Conservation (phyloP, 2,797 vertebrate genomes). For the Characodon lateralis region DNA sequence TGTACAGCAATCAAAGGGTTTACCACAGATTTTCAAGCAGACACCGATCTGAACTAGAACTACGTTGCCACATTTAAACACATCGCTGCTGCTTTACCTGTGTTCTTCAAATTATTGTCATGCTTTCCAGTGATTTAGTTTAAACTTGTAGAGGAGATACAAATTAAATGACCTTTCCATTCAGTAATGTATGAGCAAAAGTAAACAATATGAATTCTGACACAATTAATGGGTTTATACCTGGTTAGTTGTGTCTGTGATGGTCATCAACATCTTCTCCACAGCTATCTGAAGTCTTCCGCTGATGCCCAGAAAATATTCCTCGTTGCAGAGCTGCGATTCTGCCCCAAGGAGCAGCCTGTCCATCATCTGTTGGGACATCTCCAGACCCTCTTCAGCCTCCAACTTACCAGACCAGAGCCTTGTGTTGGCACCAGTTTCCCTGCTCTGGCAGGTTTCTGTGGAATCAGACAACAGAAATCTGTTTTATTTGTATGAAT, state of each 20-base stretch:
- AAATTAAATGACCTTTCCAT: not conserved
- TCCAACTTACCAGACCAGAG: conserved; percentile 76
- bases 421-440: conserved; percentile 59
- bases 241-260: conserved; percentile 89
- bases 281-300: conserved; percentile 89
- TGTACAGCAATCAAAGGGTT: not conserved
- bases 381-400: conserved; percentile 78
- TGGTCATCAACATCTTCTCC: conserved; percentile 91
- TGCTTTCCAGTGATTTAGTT: not conserved
- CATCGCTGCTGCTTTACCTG: not conserved
- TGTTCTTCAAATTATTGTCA: not conserved
- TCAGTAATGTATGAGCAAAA: not conserved
- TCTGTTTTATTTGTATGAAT: not conserved
- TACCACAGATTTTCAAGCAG: not conserved
- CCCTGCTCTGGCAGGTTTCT: conserved; percentile 65
- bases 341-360: conserved; percentile 77
- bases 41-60: not conserved
- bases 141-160: not conserved
- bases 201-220: not conserved
- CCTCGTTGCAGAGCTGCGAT: conserved; percentile 87
- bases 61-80: not conserved
- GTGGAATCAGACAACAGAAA: conserved; percentile 22
- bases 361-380: conserved; percentile 80
- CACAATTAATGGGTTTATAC: conserved; percentile 67
- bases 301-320: conserved; percentile 85